These are phyloP conservation scores for Zoroaster sp. DNA, from an alignment of 53 echinoderm and acorn worm genomes.

Conservation along the genomic window DNA sequence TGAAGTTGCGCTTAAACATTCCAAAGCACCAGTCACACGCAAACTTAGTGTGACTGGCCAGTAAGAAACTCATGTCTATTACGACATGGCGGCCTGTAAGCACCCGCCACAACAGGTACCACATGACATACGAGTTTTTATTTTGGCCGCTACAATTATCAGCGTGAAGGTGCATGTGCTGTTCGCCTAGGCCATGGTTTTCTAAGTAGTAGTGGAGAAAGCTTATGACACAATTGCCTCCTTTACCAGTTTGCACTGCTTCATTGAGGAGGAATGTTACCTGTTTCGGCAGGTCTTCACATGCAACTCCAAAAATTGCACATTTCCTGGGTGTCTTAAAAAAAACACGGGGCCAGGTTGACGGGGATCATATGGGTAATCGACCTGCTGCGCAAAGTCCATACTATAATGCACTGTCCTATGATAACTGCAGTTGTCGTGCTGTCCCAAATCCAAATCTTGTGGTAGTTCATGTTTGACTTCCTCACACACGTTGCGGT, in stretches of 20 bases:
- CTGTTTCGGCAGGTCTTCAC: slow-evolving; percentile 45
- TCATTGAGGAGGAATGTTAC: slow-evolving; percentile 70
- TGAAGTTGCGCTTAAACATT: background rate
- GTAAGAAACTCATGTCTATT: background rate
- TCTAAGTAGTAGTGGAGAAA: slow-evolving; percentile 63
- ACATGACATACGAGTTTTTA: slow-evolving; percentile 62
- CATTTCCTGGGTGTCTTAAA: slow-evolving; percentile 55
- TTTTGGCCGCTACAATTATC: slow-evolving; percentile 71
- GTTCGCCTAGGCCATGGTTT: slow-evolving; percentile 44
- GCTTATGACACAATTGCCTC: slow-evolving; percentile 57
- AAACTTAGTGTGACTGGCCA: background rate
- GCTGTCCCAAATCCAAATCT: no score
- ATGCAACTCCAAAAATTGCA: slow-evolving; percentile 55
- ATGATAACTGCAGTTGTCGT: background rate
- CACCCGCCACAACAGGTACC: slow-evolving; percentile 51
- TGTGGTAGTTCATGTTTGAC: background rate
- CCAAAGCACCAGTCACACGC: background rate
- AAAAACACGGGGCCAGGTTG: slow-evolving; percentile 62
- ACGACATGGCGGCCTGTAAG: slow-evolving; percentile 39
- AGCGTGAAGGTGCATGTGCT: slow-evolving; percentile 29
- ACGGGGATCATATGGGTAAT: slow-evolving; percentile 39
- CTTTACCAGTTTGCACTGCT: slow-evolving; percentile 56
- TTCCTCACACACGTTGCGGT: background rate
- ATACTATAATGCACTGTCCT: background rate
- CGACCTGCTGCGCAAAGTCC: background rate